phyloP scores from a whole-genome alignment of 1,140 invertebrate species.

The Pantala flavescens region DNA sequence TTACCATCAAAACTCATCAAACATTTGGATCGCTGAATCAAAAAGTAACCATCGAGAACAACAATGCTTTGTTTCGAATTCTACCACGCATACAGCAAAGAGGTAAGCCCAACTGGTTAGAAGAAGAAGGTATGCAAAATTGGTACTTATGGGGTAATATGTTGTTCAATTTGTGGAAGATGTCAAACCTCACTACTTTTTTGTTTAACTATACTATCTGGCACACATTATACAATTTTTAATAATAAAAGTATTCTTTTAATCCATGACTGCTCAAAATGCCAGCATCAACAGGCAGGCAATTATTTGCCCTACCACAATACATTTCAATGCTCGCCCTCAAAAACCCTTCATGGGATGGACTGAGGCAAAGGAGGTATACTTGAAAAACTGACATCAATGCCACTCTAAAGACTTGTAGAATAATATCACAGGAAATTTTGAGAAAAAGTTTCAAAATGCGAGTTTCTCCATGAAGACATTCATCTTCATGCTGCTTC shows the following conservation, averaged over 20 bases:
- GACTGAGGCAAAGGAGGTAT: neutral
- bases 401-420: constrained; percentile 5
- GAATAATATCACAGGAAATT: constrained; percentile 10
- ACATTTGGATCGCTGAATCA: constrained; percentile 10
- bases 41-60: neutral
- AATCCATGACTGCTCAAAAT: neutral
- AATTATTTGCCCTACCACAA: neutral
- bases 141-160: neutral
- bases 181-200: neutral
- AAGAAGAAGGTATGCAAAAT: neutral
- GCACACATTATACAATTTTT: constrained; percentile 7
- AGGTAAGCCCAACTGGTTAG: constrained; percentile 6
- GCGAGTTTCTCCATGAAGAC: neutral
- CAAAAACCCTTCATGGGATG: neutral
- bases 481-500: neutral
- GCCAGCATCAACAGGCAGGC: neutral
- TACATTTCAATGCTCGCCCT: neutral
- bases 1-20: neutral
- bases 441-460: constrained; percentile 10
- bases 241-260: neutral
- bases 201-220: neutral
- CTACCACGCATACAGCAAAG: constrained; percentile 4
- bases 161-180: neutral
- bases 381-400: neutral
- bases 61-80: neutral